These are phyloP conservation scores for Albula goreensis DNA, from an alignment of 2,113 vertebrate species.

Conservation along the genomic window DNA sequence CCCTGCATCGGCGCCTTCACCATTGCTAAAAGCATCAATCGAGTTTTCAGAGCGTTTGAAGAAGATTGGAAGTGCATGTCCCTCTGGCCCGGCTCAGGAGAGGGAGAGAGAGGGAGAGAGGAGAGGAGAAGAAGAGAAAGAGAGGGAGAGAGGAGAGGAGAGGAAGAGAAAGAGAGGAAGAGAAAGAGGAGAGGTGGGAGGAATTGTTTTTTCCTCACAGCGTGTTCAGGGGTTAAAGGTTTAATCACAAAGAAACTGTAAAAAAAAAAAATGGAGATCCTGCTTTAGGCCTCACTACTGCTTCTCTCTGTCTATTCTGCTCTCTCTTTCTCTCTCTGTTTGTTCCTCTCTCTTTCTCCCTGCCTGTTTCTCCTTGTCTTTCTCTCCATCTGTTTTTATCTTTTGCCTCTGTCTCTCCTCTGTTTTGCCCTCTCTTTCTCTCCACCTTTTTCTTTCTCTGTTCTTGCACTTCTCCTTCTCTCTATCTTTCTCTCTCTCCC, in stretches of 20 bases:
- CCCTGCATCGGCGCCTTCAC: slow-evolving; percentile 49
- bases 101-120: not conserved
- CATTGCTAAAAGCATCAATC: slow-evolving; percentile 53
- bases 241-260: slow-evolving; percentile 55
- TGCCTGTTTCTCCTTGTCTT: too few species aligned
- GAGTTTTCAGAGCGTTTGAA: slow-evolving; percentile 56
- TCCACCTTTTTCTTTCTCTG: not conserved
- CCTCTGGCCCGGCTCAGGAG: slow-evolving; percentile 17
- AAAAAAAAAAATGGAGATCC: slow-evolving; percentile 34
- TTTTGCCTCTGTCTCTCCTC: too few species aligned
- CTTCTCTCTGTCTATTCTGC: not conserved
- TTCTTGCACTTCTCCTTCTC: not conserved
- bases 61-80: slow-evolving; percentile 60
- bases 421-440: too few species aligned
- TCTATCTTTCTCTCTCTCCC: not conserved
- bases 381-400: too few species aligned
- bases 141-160: slow-evolving; percentile 40
- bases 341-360: too few species aligned
- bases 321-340: too few species aligned
- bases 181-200: slow-evolving; percentile 56
- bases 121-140: slow-evolving; percentile 32
- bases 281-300: not conserved
- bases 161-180: slow-evolving; percentile 55
- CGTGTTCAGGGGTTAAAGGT: slow-evolving; percentile 45
- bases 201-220: slow-evolving; percentile 52